phyloP scores from a whole-genome alignment of 2,888 invertebrate species.

The Lysandra coridon region DNA sequence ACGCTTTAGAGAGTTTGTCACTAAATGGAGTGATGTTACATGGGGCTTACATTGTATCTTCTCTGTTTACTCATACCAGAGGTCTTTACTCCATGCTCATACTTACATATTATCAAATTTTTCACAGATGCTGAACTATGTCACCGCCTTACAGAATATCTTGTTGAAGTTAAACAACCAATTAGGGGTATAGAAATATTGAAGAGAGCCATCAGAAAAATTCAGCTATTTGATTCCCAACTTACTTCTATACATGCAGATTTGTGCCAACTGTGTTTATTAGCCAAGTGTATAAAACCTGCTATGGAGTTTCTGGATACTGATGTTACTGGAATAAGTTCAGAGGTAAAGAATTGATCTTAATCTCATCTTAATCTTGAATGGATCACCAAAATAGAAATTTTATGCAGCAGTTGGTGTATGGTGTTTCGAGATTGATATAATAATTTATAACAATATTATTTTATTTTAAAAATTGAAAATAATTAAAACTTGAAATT shows the following conservation, averaged over 20 bases:
- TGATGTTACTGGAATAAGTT: slow-evolving; percentile 95
- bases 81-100: neutral
- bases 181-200: slow-evolving; percentile 91
- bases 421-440: too few relatives aligned
- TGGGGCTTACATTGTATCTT: too few relatives aligned
- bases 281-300: slow-evolving; percentile 95
- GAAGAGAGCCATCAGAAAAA: slow-evolving; percentile 91
- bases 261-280: slow-evolving; percentile 93
- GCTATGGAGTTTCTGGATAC: slow-evolving; percentile 92
- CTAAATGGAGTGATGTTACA: too few relatives aligned
- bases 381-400: too few relatives aligned
- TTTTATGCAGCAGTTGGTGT: too few relatives aligned
- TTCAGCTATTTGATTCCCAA: slow-evolving; percentile 92
- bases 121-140: slow-evolving; percentile 92
- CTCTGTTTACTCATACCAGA: neutral
- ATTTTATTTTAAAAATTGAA: too few relatives aligned
- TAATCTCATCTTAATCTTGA: too few relatives aligned
- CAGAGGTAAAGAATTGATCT: slow-evolving; percentile 81
- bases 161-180: slow-evolving; percentile 89
- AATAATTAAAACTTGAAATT: too few relatives aligned
- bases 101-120: slow-evolving; percentile 35
- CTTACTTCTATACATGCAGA: slow-evolving; percentile 97
- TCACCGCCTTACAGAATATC: slow-evolving; percentile 88
- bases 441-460: too few relatives aligned
- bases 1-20: too few relatives aligned